A percentile compares a stretch with the other conserved stretches of the same genome.
These are phyloP conservation scores for Entomobrya proxima DNA, from an alignment of 2,888 invertebrate species.

Conservation along the genomic window DNA sequence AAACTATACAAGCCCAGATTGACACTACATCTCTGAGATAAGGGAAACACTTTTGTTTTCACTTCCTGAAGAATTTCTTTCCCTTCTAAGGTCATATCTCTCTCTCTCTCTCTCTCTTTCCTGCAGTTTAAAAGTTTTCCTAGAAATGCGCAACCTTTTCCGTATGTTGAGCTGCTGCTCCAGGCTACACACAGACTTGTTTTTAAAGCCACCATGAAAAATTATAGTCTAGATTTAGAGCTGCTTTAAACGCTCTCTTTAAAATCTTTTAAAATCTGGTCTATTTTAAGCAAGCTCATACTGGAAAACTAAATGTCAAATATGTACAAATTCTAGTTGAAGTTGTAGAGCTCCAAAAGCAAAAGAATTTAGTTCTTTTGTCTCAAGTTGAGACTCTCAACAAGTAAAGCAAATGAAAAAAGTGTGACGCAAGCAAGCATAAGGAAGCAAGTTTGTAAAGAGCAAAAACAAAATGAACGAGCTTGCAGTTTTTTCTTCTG, in stretches of 20 bases:
- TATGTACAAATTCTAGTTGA: conserved; percentile 7
- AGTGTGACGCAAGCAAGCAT: conserved; percentile 43
- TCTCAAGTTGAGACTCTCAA: too few relatives aligned
- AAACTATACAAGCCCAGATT: not conserved
- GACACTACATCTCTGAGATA: not conserved
- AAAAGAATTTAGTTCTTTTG: conserved; percentile 26
- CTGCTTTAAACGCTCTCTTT: too few relatives aligned
- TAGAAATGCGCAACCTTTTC: too few relatives aligned
- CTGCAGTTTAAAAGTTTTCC: too few relatives aligned
- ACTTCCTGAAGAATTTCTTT: too few relatives aligned
- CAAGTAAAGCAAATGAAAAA: conserved; percentile 34
- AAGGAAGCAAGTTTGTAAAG: conserved; percentile 26
- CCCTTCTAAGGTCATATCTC: too few relatives aligned
- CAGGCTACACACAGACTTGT: too few relatives aligned
- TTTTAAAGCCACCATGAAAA: too few relatives aligned
- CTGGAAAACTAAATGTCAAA: conserved; percentile 37
- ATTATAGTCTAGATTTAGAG: too few relatives aligned
- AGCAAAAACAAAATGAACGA: conserved; percentile 50
- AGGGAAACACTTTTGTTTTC: not conserved
- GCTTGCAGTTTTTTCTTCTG: conserved; percentile 9
- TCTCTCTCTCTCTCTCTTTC: too few relatives aligned
- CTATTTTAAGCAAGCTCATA: not conserved
- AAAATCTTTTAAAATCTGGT: too few relatives aligned
- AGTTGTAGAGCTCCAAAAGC: not conserved
- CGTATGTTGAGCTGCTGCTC: too few relatives aligned